These are phyloP conservation scores for Brachionus calyciflorus DNA, from an alignment of 1,140 invertebrate genomes.

Conservation along the genomic window DNA sequence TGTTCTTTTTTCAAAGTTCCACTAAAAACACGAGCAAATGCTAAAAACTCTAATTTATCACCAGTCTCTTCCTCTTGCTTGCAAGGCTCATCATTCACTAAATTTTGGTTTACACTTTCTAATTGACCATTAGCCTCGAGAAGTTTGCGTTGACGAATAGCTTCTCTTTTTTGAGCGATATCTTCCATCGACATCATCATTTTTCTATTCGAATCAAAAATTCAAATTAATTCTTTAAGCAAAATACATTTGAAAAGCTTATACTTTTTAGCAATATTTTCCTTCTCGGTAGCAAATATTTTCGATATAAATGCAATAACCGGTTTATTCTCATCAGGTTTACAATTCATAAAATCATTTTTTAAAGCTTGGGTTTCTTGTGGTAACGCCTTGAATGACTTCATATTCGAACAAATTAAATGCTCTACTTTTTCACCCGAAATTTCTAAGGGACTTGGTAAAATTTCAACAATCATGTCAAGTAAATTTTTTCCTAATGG, in stretches of 20 bases:
- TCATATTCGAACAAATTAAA: constrained; percentile 70
- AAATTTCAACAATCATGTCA: constrained; percentile 71
- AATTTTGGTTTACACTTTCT: constrained; percentile 2
- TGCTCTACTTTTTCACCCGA: constrained; percentile 72
- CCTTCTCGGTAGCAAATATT: constrained; percentile 71
- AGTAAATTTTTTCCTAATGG: constrained; percentile 47
- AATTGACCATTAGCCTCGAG: constrained; percentile 48
- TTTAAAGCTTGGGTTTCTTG: constrained; percentile 68
- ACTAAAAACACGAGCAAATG: constrained; percentile 88
- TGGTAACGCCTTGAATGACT: constrained; percentile 70
- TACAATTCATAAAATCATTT: constrained; percentile 69
- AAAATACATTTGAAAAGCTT: not conserved
- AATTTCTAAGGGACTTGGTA: constrained; percentile 78
- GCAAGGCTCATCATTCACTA: constrained; percentile 27
- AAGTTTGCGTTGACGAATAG: constrained; percentile 64
- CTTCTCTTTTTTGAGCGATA: constrained; percentile 69
- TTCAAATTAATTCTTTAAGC: constrained; percentile 65
- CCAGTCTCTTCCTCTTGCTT: constrained; percentile 57
- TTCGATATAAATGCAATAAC: constrained; percentile 90
- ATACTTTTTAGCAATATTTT: constrained; percentile 49
- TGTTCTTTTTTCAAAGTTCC: constrained; percentile 73
- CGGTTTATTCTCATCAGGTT: constrained; percentile 66
- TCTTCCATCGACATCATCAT: constrained; percentile 76
- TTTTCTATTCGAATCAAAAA: constrained; percentile 34
- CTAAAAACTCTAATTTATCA: constrained; percentile 74